phyloP scores from a whole-genome alignment of 2,113 vertebrate species.

The Pavo muticus region DNA sequence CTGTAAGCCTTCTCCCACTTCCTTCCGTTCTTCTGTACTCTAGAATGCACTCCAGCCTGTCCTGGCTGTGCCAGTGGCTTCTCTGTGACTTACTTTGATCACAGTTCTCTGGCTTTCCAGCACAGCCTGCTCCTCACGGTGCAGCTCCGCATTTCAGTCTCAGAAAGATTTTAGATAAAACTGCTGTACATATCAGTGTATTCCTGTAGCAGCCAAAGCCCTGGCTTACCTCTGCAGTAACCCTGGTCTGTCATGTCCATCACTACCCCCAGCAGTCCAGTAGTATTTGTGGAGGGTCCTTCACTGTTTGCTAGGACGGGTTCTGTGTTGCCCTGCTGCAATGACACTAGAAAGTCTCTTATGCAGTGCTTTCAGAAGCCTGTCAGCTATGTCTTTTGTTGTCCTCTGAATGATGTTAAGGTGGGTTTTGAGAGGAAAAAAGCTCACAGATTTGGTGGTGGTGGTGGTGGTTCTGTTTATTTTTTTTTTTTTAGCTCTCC shows the following conservation, averaged over 20 bases:
- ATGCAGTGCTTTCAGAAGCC: not conserved
- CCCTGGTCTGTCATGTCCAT: not conserved
- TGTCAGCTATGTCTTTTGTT: not conserved
- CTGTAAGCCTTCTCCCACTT: not conserved
- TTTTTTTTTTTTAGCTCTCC: not conserved
- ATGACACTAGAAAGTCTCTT: not conserved
- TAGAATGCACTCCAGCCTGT: not conserved
- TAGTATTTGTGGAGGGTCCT: not conserved
- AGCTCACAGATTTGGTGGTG: rapidly evolving
- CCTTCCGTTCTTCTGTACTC: not conserved
- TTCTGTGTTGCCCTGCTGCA: not conserved
- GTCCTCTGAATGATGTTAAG: not conserved
- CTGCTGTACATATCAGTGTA: not conserved
- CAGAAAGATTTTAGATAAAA: not conserved
- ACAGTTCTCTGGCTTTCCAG: not conserved
- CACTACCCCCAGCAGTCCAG: not conserved
- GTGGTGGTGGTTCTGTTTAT: no score
- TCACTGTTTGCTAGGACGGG: not conserved
- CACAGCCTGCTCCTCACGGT: not conserved
- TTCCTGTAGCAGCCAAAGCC: not conserved
- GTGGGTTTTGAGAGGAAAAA: not conserved
- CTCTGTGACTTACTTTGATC: not conserved
- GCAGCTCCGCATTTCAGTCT: not conserved
- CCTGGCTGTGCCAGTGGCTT: not conserved
- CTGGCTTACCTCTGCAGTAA: not conserved